phyloP scores from a whole-genome alignment of 1,140 invertebrate species.

The Heliothis virescens region DNA sequence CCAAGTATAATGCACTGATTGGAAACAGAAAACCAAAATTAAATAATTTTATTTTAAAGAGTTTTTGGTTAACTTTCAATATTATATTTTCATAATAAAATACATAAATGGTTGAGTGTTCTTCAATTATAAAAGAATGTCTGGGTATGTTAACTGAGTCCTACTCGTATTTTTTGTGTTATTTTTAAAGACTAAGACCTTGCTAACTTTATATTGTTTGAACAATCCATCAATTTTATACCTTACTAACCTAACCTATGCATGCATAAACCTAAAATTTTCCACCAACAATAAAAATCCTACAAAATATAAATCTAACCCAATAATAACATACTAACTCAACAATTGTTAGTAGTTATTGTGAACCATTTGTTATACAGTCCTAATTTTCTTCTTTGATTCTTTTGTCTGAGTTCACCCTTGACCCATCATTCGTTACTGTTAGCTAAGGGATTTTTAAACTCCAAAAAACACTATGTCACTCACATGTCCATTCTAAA shows the following conservation, averaged over 20 bases:
- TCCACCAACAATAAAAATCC: not conserved
- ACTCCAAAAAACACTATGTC: slow-evolving; percentile 54
- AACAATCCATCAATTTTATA: too few relatives aligned
- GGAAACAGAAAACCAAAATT: not conserved
- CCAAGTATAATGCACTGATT: not conserved
- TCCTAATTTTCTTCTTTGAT: slow-evolving; percentile 76
- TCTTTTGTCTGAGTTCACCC: slow-evolving; percentile 72
- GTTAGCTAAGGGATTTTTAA: slow-evolving; percentile 65
- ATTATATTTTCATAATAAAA: too few relatives aligned
- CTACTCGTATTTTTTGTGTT: too few relatives aligned
- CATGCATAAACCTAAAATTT: too few relatives aligned
- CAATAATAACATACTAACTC: slow-evolving; percentile 27
- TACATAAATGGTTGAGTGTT: too few relatives aligned
- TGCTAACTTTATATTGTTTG: too few relatives aligned
- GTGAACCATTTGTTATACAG: slow-evolving; percentile 40
- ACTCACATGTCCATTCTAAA: slow-evolving; percentile 44
- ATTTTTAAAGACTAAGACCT: too few relatives aligned
- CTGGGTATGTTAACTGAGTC: too few relatives aligned
- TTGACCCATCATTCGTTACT: slow-evolving; percentile 81
- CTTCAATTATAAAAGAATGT: too few relatives aligned
- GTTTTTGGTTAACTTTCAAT: too few relatives aligned
- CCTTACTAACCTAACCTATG: too few relatives aligned
- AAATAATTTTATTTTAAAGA: not conserved
- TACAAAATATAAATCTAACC: slow-evolving; percentile 15
- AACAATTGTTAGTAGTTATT: slow-evolving; percentile 32